These are phyloP conservation scores for Danaus chrysippus DNA, from an alignment of 2,888 invertebrate species.

Conservation along the genomic window DNA sequence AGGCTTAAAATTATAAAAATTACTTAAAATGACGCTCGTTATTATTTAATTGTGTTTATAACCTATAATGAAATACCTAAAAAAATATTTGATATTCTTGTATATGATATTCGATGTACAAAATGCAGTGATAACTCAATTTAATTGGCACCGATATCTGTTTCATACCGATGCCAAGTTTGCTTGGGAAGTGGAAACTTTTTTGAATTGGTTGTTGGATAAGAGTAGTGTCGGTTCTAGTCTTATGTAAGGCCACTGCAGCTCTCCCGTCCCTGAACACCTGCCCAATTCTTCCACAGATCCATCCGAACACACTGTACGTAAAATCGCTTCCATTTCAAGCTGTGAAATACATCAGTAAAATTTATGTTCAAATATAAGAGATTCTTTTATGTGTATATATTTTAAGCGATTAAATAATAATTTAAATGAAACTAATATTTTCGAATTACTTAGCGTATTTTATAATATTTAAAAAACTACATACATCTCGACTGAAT, in stretches of 20 bases:
- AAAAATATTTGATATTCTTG: no score
- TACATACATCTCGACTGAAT: no score
- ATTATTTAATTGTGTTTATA: no score
- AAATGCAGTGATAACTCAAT: no score
- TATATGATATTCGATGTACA: no score
- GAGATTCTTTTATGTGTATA: no score
- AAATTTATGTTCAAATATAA: no score
- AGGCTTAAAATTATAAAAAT: no score
- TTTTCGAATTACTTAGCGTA: no score
- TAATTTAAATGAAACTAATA: not conserved
- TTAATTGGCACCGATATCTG: not conserved
- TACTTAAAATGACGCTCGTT: no score
- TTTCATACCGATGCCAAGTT: slow-evolving; percentile 36
- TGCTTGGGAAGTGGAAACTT: slow-evolving; percentile 38
- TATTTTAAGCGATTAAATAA: not conserved
- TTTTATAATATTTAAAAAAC: no score
- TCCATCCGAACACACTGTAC: slow-evolving; percentile 34
- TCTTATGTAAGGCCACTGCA: slow-evolving; percentile 64
- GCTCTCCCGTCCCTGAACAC: slow-evolving; percentile 57
- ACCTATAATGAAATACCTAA: no score
- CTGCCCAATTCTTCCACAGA: slow-evolving; percentile 40
- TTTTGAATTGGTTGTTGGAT: slow-evolving; percentile 21
- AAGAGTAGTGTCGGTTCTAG: slow-evolving; percentile 39
- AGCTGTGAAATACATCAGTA: slow-evolving; percentile 40
- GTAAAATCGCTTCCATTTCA: slow-evolving; percentile 57